Conservation (phyloP, 2,797 vertebrate species). For the Hippoglossus hippoglossus region DNA sequence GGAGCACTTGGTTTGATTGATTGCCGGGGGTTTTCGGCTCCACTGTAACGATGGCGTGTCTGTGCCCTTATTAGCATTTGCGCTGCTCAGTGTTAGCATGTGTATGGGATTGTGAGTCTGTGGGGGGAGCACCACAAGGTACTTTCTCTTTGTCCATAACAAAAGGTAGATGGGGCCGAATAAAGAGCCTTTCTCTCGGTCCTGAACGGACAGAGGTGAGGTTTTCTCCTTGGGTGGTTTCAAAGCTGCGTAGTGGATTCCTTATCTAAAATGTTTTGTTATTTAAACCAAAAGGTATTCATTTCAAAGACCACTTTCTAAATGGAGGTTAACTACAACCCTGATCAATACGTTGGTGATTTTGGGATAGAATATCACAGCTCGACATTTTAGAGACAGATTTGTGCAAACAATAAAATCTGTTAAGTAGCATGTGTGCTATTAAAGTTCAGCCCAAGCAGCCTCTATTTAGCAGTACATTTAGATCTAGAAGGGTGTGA, state of each 20-base stretch:
- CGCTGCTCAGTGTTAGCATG: slow-evolving; percentile 57
- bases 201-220: slow-evolving; percentile 12
- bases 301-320: neutral
- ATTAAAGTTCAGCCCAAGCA: too few relatives aligned
- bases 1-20: slow-evolving; percentile 39
- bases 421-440: too few relatives aligned
- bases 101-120: slow-evolving; percentile 38
- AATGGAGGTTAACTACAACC: neutral
- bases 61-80: slow-evolving; percentile 53
- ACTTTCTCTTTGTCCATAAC: slow-evolving; percentile 54
- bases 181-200: slow-evolving; percentile 37
- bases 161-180: slow-evolving; percentile 53
- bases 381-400: too few relatives aligned
- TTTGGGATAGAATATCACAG: too few relatives aligned
- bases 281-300: neutral
- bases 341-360: neutral
- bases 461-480: too few relatives aligned
- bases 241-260: neutral
- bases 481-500: too few relatives aligned
- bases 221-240: slow-evolving; percentile 29
- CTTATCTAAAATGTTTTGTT: neutral
- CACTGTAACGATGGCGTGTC: slow-evolving; percentile 8
- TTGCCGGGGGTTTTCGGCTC: slow-evolving; percentile 21
- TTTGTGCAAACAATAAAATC: too few relatives aligned
- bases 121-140: slow-evolving; percentile 46